Evolutionary conservation across 2,797 vertebrate species (phyloP), one percentile per base, ranked within the genome.

Genomic region (Antennarius maculatus): DNA sequence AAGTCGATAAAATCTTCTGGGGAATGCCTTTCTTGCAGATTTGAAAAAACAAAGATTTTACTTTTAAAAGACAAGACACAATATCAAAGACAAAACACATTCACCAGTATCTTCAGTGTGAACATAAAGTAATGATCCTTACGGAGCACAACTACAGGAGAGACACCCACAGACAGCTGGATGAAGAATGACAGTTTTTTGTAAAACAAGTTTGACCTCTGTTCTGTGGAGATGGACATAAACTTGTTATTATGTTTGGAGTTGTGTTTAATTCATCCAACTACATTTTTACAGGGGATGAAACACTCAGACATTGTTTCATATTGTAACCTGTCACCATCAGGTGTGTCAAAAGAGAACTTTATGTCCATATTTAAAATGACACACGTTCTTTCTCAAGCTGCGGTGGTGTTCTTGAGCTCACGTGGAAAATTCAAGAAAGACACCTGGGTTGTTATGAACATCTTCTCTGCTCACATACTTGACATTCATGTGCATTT

Each of bases 101-200:
- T n/a, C 52, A 55, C 23, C 28, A 66, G 12, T 52, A 28, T 52
- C 39, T 62, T 48, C 15, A 47, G 56, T n/a, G 56, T 59, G 9
- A 18, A 34, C n/a, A 39, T 23, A 58, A 73, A 76, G 53, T 63
- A 49, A 70, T 47, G 8, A 72, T 55, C 70, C 69, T 76, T 66
- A 73, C 11, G 31, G 2, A 79, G 31, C 43, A 66, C 34, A 72
- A 46, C 45, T 18, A 31, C 49, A 42, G 3, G 7, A 42, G 27
- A 17, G 17, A 41, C 46, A 34, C 42, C 47, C 59, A 64, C 71
- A 28, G 29, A 69, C 77, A 82, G 76, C 76, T 67, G 28, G 64
- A 84, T 69, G 71, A 79, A 70, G 56, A 74, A 77, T 62, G 47
- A 28, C 18, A 54, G 41, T 53, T 47, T 66, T 23, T 62, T 57